Percentiles rank a stretch among this genome's conserved stretches.
Evolutionary conservation across 2,797 vertebrate species (phyloP).

Genomic region (Rousettus madagascariensis): DNA sequence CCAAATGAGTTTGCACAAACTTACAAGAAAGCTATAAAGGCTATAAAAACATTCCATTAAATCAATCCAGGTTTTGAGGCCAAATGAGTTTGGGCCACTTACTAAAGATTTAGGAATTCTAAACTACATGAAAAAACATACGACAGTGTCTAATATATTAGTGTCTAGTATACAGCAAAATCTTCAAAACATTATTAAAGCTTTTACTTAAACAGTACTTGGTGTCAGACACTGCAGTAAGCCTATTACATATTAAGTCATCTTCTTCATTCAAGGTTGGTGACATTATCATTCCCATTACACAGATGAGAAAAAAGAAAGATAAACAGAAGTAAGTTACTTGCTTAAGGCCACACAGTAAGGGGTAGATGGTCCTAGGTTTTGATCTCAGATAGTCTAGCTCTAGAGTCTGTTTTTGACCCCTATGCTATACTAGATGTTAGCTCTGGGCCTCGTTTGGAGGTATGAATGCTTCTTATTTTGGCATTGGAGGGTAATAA

Average conservation of each 20-base stretch:
- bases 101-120: constrained; percentile 16
- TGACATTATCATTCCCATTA: background rate
- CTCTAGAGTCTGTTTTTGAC: background rate
- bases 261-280: background rate
- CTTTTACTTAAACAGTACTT: background rate
- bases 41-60: background rate
- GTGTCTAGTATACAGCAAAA: background rate
- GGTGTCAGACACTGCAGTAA: background rate
- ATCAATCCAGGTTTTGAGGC: background rate
- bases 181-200: background rate
- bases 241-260: background rate
- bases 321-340: background rate
- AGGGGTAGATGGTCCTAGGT: background rate
- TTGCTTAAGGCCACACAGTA: background rate
- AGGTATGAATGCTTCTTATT: background rate
- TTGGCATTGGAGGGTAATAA: background rate
- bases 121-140: background rate
- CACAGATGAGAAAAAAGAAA: background rate
- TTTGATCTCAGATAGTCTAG: background rate
- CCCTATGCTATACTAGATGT: background rate
- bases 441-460: background rate
- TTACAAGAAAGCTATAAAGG: background rate
- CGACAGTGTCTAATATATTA: background rate
- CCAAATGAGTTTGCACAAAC: background rate
- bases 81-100: background rate